Evolutionary conservation across 1,140 invertebrate genomes (phyloP), one percentile per base, ranked within the genome.

Genomic region (Adelges cooleyi): DNA sequence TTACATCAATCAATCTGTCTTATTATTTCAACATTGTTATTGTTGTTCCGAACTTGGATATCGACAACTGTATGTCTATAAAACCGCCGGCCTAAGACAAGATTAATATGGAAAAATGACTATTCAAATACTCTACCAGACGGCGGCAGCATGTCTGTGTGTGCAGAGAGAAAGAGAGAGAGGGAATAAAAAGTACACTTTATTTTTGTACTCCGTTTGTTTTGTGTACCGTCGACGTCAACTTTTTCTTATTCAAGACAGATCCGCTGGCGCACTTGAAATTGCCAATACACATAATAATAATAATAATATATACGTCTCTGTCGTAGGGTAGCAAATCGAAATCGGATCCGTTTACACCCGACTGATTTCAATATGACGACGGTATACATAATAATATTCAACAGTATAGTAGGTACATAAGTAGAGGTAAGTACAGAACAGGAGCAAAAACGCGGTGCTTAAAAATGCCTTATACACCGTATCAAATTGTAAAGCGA

Each of bases 311-410:
- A 33, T 33, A 33, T 33, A 33, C 40, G 25, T 46, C 23, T 48
- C 10, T 38, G 40, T 25, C 40, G 54, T 40, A 48, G 42, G 23
- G 42, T 48, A 48, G 5, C 29, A 33, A 62, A 23, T 48, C n/a
- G 25, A 62, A 46, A 48, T 62, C 56, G 56, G 56, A 62, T 62
- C 56, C 56, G 56, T 48, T 62, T 62, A 62, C 56, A 48, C 56
- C 11, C 56, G 23, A 62, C 22, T 42, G 56, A 62, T 46, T 62
- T 29, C 56, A 62, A 62, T 62, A 48, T 48, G 27, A 13, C 17
- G n/a, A 4, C 15, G 17, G 22, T 11, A 1, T 48, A 15, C 36
- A 38, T 13, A 8, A 13, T 13, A 38, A 6, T 38, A 6, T 38
- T 38, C 13, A n/a, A n/a, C n/a, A n/a, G n/a, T n/a, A n/a, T n/a